Base-by-base conservation (phyloP, 1,140 invertebrate species). In the Trissolcus basalis region DNA sequence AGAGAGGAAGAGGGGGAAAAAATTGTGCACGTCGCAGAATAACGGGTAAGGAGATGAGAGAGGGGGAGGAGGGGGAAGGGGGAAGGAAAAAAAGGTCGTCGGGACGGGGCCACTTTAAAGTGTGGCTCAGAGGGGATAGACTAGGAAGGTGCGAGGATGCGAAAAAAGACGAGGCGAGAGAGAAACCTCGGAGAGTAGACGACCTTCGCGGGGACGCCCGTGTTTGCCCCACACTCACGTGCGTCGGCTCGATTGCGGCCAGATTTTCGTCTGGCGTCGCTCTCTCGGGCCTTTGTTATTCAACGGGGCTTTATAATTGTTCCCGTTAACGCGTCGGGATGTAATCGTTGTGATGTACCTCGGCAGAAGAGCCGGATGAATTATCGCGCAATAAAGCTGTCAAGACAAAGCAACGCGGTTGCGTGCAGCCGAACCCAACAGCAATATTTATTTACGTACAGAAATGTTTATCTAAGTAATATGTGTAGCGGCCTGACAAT, bases 151-250 rank as follows among this genome's bases (percentile, higher is more conserved):
- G 19, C 54, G 74, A 67, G 61, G 63, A 74, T 53, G 51, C 69
- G 55, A 74, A 73, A 76, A 70, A 27, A 41, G 55, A 12, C 36
- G 47, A 50, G 16, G 48, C 33, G 67, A 61, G 19, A 35, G 58
- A 61, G 75, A 60, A 19, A 32, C 59, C 16, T 55, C 65, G 67
- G 70, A 74, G 78, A 77, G 80, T 79, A 79, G 80, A 78, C 82
- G 82, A 83, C 82, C 81, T 82, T 83, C 80, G 79, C 81, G 80
- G 79, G 82, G 81, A 83, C 79, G 80, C 69, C 67, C 50, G 72
- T 59, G 77, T 75, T 72, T 79, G 77, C 68, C 45, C 43, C 47
- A 51, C 48, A 32, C 16, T 19, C 16, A 10, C 45, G n/a, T 27
- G 47, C 27, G 19, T 16, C 33, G 4, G 36, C 50, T 50, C 47